These are phyloP conservation scores for Apogon talboti DNA, from an alignment of 2,797 vertebrate species.

Conservation along the genomic window DNA sequence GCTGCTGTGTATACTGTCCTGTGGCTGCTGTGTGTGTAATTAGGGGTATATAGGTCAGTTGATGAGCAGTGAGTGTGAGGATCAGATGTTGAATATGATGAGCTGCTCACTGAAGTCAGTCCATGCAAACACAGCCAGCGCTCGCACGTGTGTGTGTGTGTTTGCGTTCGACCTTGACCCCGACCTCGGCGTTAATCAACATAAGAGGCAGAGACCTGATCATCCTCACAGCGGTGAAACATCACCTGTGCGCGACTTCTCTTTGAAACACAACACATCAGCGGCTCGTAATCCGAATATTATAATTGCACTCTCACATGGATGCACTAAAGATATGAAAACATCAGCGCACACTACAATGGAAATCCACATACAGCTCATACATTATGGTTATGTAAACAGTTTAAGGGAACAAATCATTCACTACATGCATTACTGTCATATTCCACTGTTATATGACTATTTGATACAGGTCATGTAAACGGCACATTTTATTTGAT, in stretches of 20 bases:
- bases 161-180: slow-evolving; percentile 60
- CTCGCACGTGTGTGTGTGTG: slow-evolving; percentile 3
- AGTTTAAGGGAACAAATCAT: slow-evolving; percentile 3
- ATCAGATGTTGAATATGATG: slow-evolving; percentile 77
- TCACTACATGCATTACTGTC: background rate
- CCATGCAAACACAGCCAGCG: slow-evolving; percentile 15
- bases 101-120: slow-evolving; percentile 71
- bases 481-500: too few relatives aligned
- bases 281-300: slow-evolving; percentile 57
- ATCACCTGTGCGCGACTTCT: slow-evolving; percentile 48
- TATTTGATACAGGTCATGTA: too few relatives aligned
- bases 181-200: slow-evolving; percentile 36
- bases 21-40: slow-evolving; percentile 76
- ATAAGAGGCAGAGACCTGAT: slow-evolving; percentile 36
- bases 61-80: slow-evolving; percentile 82
- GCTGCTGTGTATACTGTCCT: slow-evolving; percentile 43
- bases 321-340: slow-evolving; percentile 11
- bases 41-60: slow-evolving; percentile 81
- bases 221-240: slow-evolving; percentile 48
- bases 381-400: slow-evolving; percentile 36
- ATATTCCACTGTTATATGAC: too few relatives aligned
- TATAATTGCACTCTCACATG: slow-evolving; percentile 11
- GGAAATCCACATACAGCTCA: slow-evolving; percentile 11
- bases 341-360: background rate
- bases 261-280: slow-evolving; percentile 57